Percentiles rank a stretch among this genome's conserved stretches.
phyloP scores from a whole-genome alignment of 2,113 vertebrate species.

The Harpagus bidentatus region DNA sequence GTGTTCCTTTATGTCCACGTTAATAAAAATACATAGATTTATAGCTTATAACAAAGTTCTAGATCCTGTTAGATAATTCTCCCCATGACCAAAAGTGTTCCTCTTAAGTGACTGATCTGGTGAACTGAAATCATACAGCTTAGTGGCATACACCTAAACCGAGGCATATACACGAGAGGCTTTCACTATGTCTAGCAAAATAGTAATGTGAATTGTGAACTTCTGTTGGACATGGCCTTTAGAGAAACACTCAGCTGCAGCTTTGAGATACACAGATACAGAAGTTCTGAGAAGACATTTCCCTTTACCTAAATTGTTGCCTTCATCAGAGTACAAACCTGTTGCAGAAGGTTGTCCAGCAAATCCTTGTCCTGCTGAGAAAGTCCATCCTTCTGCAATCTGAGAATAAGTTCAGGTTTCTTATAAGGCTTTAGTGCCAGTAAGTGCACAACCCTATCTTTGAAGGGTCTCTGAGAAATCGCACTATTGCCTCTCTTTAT shows the following conservation, averaged over 20 bases:
- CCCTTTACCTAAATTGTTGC: neutral
- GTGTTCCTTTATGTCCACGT: fast-evolving
- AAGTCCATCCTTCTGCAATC: constrained; percentile 93
- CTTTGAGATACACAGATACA: neutral
- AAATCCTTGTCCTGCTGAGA: constrained; percentile 85
- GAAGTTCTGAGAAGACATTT: neutral
- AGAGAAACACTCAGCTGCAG: neutral
- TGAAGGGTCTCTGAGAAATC: constrained; percentile 82
- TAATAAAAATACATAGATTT: neutral
- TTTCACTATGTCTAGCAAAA: neutral
- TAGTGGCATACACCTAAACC: fast-evolving
- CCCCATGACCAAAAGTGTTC: fast-evolving
- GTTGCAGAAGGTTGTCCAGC: constrained; percentile 90
- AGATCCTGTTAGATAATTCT: neutral
- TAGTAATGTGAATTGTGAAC: fast-evolving
- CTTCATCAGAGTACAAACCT: constrained; percentile 75
- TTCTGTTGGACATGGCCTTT: neutral
- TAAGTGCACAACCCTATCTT: constrained; percentile 91
- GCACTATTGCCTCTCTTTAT: constrained; percentile 77
- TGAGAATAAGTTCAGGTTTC: constrained; percentile 92
- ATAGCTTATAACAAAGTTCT: neutral
- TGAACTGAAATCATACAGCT: neutral
- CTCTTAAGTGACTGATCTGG: neutral
- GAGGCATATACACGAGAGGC: neutral
- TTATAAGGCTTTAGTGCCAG: constrained; percentile 96